Conservation (phyloP, 1,140 invertebrate genomes). For the Leptoteleia sp. region DNA sequence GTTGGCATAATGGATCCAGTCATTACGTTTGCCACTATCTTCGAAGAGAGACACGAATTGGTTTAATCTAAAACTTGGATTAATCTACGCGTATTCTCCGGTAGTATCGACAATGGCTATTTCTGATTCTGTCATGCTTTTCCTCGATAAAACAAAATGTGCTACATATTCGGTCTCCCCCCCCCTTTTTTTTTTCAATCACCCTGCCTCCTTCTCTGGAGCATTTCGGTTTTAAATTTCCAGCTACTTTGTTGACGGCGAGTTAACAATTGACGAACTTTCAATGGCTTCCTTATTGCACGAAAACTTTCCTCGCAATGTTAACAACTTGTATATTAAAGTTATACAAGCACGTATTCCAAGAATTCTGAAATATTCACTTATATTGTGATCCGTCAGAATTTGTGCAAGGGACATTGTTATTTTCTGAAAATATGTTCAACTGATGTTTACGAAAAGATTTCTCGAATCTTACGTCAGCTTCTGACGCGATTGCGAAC, state of each 20-base stretch:
- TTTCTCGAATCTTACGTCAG: no score
- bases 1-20: slow-evolving; percentile 16
- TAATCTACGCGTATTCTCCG: slow-evolving; percentile 26
- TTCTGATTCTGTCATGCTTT: slow-evolving; percentile 23
- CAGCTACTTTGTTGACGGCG: slow-evolving; percentile 24
- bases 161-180: not conserved
- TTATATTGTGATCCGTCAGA: no score
- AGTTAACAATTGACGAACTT: slow-evolving; percentile 46
- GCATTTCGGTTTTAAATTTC: slow-evolving; percentile 35
- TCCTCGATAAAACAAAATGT: slow-evolving; percentile 29
- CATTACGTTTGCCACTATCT: slow-evolving; percentile 19
- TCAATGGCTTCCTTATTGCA: slow-evolving; percentile 27
- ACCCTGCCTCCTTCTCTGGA: slow-evolving; percentile 4
- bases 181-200: not conserved
- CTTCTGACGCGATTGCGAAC: no score
- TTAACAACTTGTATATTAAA: no score
- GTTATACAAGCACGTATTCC: no score
- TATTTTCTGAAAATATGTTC: no score
- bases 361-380: no score
- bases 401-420: no score
- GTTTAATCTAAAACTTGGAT: slow-evolving; percentile 42
- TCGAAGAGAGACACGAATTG: slow-evolving; percentile 20
- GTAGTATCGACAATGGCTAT: slow-evolving; percentile 30
- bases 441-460: no score
- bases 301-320: no score